Evolutionary conservation across 2,113 vertebrate species (phyloP), one percentile per base, ranked within the genome.

Genomic region (Cyphomyrus discorhynchus): DNA sequence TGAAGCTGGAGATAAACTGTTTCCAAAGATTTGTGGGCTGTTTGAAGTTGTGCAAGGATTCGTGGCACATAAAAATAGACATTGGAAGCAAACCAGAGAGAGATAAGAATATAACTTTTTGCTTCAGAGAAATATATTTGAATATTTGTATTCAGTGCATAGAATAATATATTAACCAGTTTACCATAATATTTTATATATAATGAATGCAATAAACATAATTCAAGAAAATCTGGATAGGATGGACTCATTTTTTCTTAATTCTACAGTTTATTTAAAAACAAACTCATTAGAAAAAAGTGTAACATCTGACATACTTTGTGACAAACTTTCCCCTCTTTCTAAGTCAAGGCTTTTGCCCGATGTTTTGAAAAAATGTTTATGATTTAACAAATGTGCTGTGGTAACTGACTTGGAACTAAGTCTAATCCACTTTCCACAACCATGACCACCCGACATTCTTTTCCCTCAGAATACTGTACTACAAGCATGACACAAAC

Each of bases 21-120:
- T 87, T 53, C 31, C 49, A 87, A 87, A 87, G 85, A 87, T 87
- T 56, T 87, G 85, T 87, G 31, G 85, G 17, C 85, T 87, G 85
- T 87, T 53, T 53, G 49, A 87, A 87, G 85, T 39, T 53, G 85
- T 53, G 50, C n/a, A 53, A 21, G 50, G 47, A 87, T 52, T 27
- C 15, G 24, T 50, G 85, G 85, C 27, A 17, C 50, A 87, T 53
- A 56, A 87, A 87, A 87, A 87, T 53, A 56, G 47, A 87, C 19
- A 87, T 53, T 53, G 50, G 50, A 86, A 86, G 45, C 83, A 86
- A 86, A 86, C 45, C 83, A 86, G 50, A 87, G 46, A n/a, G n/a
- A 11, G 85, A 56, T 87, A 53, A 87, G 85, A 87, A 47, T 39
- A 52, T 49, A 49, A 50, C 27, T 47, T 11, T 56, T 56, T 56